Conservation (phyloP, 1,140 invertebrate species). For the Protaetia brevitarsis region DNA sequence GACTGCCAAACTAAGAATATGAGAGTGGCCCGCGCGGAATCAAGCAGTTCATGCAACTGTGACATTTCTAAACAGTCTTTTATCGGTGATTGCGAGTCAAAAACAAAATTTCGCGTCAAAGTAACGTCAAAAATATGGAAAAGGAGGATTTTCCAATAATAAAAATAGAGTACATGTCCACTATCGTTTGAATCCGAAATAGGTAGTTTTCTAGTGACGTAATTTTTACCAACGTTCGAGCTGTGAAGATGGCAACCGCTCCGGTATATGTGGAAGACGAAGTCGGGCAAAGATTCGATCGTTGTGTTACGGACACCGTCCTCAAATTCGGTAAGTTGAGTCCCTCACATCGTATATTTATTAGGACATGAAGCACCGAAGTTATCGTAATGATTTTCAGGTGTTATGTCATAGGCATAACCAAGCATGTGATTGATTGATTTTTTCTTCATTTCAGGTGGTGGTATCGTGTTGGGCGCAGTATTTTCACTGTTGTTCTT, state of each 20-base stretch:
- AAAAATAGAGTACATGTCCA: background rate
- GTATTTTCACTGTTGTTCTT: slow-evolving; percentile 69
- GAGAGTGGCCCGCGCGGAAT: background rate
- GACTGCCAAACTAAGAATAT: background rate
- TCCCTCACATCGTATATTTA: background rate
- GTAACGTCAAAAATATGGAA: slow-evolving; percentile 22
- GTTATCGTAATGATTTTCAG: background rate
- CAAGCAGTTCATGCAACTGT: background rate
- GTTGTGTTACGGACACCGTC: slow-evolving; percentile 59
- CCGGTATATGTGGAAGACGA: slow-evolving; percentile 52
- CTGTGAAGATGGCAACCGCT: slow-evolving; percentile 16
- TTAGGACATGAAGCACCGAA: background rate
- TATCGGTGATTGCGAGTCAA: no score
- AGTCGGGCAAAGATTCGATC: slow-evolving; percentile 57
- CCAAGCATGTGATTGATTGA: slow-evolving; percentile 17
- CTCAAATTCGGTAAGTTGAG: slow-evolving; percentile 58
- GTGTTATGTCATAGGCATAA: slow-evolving; percentile 24
- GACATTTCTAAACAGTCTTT: background rate
- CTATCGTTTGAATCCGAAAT: background rate
- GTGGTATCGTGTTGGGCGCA: slow-evolving; percentile 64
- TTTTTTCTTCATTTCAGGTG: slow-evolving; percentile 51
- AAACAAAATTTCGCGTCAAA: slow-evolving; percentile 21
- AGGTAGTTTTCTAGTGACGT: slow-evolving; percentile 15
- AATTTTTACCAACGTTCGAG: background rate
- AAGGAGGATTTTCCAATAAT: background rate